Conservation (phyloP, 1,140 invertebrate genomes). For the Lanistes nyassanus region DNA sequence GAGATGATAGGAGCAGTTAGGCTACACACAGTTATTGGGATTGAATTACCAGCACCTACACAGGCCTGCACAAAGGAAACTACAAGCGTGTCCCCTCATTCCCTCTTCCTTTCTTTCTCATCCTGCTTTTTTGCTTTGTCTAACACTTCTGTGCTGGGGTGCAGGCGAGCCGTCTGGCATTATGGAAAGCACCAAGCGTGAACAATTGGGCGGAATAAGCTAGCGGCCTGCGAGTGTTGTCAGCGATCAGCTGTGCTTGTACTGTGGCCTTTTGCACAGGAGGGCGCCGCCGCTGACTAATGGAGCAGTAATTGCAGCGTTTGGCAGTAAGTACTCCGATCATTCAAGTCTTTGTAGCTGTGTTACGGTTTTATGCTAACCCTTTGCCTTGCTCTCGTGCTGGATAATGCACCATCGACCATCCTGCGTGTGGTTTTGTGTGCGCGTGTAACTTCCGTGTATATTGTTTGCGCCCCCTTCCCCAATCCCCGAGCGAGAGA, state of each 20-base stretch:
- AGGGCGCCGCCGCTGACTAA: not conserved
- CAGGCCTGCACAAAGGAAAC: no score
- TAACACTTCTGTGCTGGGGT: not conserved
- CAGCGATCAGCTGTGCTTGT: conserved; percentile 1
- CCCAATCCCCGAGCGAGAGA: no score
- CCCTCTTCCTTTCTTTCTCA: conserved; percentile 1
- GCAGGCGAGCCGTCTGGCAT: not conserved
- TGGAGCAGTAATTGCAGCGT: not conserved
- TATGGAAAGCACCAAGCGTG: conserved; percentile 6
- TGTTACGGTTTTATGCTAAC: not conserved
- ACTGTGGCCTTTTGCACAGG: not conserved
- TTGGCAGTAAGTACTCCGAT: conserved; percentile 4
- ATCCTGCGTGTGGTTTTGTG: conserved; percentile 4
- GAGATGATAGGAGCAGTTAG: conserved; percentile 11
- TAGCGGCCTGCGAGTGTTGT: not conserved
- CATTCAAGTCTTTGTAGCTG: not conserved
- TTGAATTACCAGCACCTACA: conserved; percentile 11
- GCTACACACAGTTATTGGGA: conserved; percentile 9
- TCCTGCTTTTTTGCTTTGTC: not conserved
- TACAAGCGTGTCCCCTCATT: not conserved
- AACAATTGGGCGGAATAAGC: not conserved
- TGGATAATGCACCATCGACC: not conserved
- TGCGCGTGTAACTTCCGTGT: not conserved
- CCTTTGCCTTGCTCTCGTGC: not conserved
- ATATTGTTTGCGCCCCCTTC: conserved; percentile 10